phyloP scores from a whole-genome alignment of 2,888 invertebrate genomes.

The Euclidia mi region DNA sequence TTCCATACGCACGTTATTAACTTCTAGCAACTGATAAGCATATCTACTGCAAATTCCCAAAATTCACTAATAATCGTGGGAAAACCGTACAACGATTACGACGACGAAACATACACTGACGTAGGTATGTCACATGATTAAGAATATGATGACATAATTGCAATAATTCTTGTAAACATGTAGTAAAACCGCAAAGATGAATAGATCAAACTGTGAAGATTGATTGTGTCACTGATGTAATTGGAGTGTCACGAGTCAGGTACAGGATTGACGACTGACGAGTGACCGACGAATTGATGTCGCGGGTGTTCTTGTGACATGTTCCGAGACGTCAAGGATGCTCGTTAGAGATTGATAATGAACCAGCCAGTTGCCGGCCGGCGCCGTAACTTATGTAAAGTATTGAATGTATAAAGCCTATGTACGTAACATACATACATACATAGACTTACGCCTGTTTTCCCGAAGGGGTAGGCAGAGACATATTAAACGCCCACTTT shows the following conservation, averaged over 20 bases:
- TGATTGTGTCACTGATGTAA: slow-evolving; percentile 80
- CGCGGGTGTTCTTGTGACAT: slow-evolving; percentile 66
- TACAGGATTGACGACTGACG: slow-evolving; percentile 62
- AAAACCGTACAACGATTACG: too few species aligned
- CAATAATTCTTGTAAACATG: slow-evolving; percentile 20
- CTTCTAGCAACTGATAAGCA: too few species aligned
- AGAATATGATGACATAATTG: slow-evolving; percentile 14
- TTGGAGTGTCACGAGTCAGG: slow-evolving; percentile 79
- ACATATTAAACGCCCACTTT: too few species aligned
- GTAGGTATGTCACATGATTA: slow-evolving; percentile 10
- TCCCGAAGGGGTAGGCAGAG: too few species aligned
- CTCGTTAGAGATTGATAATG: slow-evolving; percentile 67
- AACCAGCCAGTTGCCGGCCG: slow-evolving; percentile 52
- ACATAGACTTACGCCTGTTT: too few species aligned
- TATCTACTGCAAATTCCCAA: too few species aligned
- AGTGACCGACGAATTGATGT: slow-evolving; percentile 72
- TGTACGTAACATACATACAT: slow-evolving; percentile 14
- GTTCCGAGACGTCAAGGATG: slow-evolving; percentile 51
- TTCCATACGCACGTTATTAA: too few species aligned
- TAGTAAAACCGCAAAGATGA: slow-evolving; percentile 44
- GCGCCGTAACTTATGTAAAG: slow-evolving; percentile 32
- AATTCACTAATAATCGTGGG: too few species aligned
- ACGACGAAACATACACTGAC: too few species aligned
- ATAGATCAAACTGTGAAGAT: slow-evolving; percentile 64
- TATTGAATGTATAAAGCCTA: slow-evolving; percentile 19